A percentile compares a stretch with the other conserved stretches of the same genome.
Conservation (phyloP, 2,113 vertebrate species). For the Mobula hypostoma region DNA sequence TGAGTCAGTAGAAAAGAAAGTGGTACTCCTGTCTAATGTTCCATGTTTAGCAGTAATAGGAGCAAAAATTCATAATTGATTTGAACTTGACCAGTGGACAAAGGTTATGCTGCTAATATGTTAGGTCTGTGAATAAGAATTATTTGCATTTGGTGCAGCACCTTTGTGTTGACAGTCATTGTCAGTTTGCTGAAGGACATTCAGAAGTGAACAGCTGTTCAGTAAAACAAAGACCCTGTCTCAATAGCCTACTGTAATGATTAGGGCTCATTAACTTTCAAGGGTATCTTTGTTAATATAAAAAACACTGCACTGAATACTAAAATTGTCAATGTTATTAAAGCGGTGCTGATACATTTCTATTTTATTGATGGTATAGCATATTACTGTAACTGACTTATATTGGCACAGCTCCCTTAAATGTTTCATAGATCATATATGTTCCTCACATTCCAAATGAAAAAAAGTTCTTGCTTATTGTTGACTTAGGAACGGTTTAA, state of each 20-base stretch:
- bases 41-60: background rate
- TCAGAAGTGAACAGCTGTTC: background rate
- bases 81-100: background rate
- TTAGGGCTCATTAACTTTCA: background rate
- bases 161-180: constrained; percentile 16
- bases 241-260: background rate
- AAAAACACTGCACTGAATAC: background rate
- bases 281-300: background rate
- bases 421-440: background rate
- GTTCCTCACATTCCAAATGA: too few relatives aligned
- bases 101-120: background rate
- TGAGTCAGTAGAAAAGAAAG: background rate
- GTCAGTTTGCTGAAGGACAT: constrained; percentile 11
- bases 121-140: constrained; percentile 9
- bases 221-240: background rate
- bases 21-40: background rate
- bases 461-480: background rate
- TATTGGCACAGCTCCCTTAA: background rate
- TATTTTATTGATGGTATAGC: background rate
- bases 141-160: background rate
- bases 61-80: background rate
- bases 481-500: background rate
- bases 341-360: background rate
- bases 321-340: background rate
- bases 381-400: background rate